Conservation (phyloP, 2,113 vertebrate genomes). For the Tachysurus fulvidraco region DNA sequence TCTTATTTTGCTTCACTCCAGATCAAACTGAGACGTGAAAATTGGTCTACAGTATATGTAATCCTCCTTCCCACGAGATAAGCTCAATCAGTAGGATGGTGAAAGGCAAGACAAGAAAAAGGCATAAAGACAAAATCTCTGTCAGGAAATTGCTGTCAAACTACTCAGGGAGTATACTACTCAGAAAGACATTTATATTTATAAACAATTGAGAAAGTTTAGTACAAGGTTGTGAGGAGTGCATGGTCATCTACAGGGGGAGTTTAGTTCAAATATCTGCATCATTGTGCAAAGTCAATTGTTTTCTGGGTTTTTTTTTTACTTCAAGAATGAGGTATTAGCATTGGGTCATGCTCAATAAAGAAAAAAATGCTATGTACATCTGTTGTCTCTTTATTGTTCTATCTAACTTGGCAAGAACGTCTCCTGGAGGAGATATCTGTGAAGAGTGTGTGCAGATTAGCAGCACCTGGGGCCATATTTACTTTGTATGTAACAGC, state of each 20-base stretch:
- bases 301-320: background rate
- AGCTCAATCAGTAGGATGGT: background rate
- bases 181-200: background rate
- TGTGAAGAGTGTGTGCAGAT: background rate
- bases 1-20: background rate
- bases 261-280: background rate
- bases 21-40: background rate
- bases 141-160: too few relatives aligned
- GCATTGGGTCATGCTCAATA: background rate
- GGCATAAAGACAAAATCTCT: too few relatives aligned
- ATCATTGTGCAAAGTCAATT: background rate
- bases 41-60: background rate
- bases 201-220: background rate
- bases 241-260: too few relatives aligned
- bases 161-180: too few relatives aligned
- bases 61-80: background rate
- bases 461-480: background rate
- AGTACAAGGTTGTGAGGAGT: background rate
- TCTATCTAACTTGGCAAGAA: background rate
- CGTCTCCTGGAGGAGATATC: background rate
- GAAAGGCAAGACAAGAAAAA: background rate
- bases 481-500: background rate
- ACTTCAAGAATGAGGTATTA: background rate
- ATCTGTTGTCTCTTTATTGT: background rate
- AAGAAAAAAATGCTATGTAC: background rate